phyloP scores from a whole-genome alignment of 2,888 invertebrate genomes.

The Cheilosia soror region DNA sequence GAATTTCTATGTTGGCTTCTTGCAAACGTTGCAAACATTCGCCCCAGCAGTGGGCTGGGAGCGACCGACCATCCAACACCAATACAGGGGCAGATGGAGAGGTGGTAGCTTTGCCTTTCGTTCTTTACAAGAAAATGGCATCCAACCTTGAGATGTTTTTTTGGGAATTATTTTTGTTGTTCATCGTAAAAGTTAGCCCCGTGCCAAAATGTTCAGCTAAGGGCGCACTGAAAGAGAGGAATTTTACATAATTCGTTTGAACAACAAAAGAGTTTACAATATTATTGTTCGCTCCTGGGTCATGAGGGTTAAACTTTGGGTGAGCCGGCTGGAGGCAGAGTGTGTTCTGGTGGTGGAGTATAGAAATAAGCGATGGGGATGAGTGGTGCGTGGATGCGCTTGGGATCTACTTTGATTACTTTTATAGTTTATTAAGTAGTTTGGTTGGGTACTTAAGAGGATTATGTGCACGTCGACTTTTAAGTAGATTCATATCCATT shows the following conservation, averaged over 20 bases:
- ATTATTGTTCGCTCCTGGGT: constrained; percentile 41
- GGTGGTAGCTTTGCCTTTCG: background rate
- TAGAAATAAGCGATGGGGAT: background rate
- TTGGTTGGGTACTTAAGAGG: constrained; percentile 45
- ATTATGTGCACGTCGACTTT: constrained; percentile 50
- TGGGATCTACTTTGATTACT: constrained; percentile 64
- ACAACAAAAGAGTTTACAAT: constrained; percentile 69
- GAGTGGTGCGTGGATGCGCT: constrained; percentile 15
- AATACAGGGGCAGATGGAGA: background rate
- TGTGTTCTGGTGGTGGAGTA: background rate
- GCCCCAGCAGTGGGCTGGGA: constrained; percentile 7
- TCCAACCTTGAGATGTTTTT: constrained; percentile 56
- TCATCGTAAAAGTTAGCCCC: constrained; percentile 61
- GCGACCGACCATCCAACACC: background rate
- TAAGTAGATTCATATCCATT: constrained; percentile 41
- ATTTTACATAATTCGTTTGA: constrained; percentile 62
- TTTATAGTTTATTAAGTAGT: constrained; percentile 65
- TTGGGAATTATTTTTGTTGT: constrained; percentile 57
- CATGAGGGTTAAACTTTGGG: constrained; percentile 5
- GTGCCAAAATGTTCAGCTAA: constrained; percentile 47
- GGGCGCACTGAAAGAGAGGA: background rate
- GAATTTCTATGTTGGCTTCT: constrained; percentile 62
- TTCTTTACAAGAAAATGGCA: constrained; percentile 20
- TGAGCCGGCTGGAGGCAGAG: too few relatives aligned
- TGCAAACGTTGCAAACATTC: constrained; percentile 63